Percentiles rank a stretch among this genome's conserved stretches.
Conservation (phyloP, 2,888 invertebrate species). For the Polymixis flavicincta region DNA sequence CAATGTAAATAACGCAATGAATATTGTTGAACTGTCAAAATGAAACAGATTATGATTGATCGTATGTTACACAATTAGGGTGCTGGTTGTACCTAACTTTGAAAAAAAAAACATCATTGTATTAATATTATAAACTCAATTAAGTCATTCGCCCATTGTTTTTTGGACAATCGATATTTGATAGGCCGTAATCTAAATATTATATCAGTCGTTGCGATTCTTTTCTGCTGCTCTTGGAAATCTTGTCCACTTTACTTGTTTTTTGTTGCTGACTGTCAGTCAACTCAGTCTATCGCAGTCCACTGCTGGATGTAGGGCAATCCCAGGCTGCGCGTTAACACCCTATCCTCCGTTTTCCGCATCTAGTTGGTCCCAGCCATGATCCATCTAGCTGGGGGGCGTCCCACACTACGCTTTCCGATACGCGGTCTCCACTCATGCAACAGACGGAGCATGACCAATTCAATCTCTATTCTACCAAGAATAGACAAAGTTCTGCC, state of each 20-base stretch:
- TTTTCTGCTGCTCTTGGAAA: neutral
- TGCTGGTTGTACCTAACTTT: neutral
- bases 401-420: too few relatives aligned
- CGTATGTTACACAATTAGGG: too few relatives aligned
- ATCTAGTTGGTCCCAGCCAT: neutral
- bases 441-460: too few relatives aligned
- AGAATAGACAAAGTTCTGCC: too few relatives aligned
- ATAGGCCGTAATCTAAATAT: slow-evolving; percentile 9
- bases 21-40: too few relatives aligned
- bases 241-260: neutral
- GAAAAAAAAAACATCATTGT: slow-evolving; percentile 14
- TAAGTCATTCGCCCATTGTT: slow-evolving; percentile 8
- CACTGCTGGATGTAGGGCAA: neutral
- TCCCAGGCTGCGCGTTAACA: neutral
- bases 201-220: neutral
- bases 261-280: neutral
- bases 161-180: slow-evolving; percentile 20
- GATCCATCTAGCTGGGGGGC: neutral
- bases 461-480: too few relatives aligned
- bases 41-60: too few relatives aligned
- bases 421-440: too few relatives aligned
- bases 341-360: neutral
- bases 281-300: neutral
- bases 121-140: slow-evolving; percentile 18
- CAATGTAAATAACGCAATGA: too few relatives aligned